Base-by-base conservation (phyloP, 2,888 invertebrate genomes). In the Bellardia bayeri region DNA sequence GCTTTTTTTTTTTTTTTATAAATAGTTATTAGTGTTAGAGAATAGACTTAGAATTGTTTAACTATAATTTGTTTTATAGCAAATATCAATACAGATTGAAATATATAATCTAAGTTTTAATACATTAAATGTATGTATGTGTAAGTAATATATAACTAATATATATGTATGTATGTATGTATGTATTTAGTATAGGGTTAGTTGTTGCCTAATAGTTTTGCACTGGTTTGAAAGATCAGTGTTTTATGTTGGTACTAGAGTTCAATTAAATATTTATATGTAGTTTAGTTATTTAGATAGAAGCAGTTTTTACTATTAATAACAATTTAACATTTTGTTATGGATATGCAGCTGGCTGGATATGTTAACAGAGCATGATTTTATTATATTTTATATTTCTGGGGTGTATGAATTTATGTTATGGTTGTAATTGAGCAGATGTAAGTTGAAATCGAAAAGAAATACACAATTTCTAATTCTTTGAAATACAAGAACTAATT, bases 351-450 rank as follows among this genome's bases (percentile, higher is more conserved):
- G 87, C 82, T 75, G 81, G 82, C n/a, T 79, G 78, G 75, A 82
- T 86, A 86, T 89, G 88, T 88, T 81, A 74, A 72, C 51, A 78
- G 82, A 84, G 78, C 58, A 82, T 75, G 72, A 76, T 75, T 78
- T 76, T 66, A 9, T 45, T 58, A 49, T 76, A 64, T 56, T 49
- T 37, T 75, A 11, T 42, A 5, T 37, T 2, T 78, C 16, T 64
- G 40, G 13, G 61, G 8, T 75, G 30, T 14, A 40, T n/a, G 49
- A 49, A 13, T 42, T 61, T 33, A 13, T 66, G 30, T 56, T 61
- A 37, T 33, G 14, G 1, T 37, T 33, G 2, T 14, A 49, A 61
- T 49, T 51, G 42, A 42, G 63, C 16, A 42, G n/a, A 63, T 63
- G 30, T 2, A 13, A 4, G 11, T 33, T 42, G 13, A 45, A 49